phyloP scores from a whole-genome alignment of 2,888 invertebrate genomes.

The Polydrusus cervinus region DNA sequence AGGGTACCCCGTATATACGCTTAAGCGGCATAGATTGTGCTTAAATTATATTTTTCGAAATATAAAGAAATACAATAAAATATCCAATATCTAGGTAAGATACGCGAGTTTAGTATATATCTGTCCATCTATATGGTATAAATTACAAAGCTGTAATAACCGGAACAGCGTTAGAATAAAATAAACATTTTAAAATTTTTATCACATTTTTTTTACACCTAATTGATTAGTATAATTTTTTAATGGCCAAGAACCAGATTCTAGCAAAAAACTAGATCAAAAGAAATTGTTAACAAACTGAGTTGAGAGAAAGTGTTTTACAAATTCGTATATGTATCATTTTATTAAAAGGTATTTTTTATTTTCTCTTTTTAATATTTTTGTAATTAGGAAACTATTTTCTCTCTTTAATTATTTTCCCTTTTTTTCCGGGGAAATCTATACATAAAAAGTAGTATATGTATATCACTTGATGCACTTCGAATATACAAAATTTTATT shows the following conservation, averaged over 20 bases:
- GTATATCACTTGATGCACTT: too few species aligned
- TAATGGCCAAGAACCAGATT: conserved; percentile 31
- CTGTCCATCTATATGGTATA: too few species aligned
- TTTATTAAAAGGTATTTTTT: conserved; percentile 28
- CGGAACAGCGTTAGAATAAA: conserved; percentile 9
- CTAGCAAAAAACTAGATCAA: conserved; percentile 47
- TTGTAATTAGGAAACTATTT: conserved; percentile 15
- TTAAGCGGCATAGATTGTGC: too few species aligned
- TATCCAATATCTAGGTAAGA: too few species aligned
- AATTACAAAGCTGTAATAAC: not conserved
- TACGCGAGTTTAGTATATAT: too few species aligned
- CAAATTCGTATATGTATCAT: conserved; percentile 30
- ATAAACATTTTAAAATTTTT: conserved; percentile 14
- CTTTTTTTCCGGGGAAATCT: not conserved
- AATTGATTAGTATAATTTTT: conserved; percentile 29
- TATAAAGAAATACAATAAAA: too few species aligned
- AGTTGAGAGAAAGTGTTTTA: conserved; percentile 45
- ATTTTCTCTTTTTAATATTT: conserved; percentile 34
- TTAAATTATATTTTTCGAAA: too few species aligned
- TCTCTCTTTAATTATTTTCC: not conserved
- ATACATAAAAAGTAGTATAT: too few species aligned
- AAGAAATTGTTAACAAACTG: conserved; percentile 41
- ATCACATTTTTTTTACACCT: conserved; percentile 22
- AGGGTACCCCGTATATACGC: too few species aligned
- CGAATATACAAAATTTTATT: too few species aligned